Evolutionary conservation across 2,113 vertebrate genomes (phyloP).

Genomic region (Piprites chloris): DNA sequence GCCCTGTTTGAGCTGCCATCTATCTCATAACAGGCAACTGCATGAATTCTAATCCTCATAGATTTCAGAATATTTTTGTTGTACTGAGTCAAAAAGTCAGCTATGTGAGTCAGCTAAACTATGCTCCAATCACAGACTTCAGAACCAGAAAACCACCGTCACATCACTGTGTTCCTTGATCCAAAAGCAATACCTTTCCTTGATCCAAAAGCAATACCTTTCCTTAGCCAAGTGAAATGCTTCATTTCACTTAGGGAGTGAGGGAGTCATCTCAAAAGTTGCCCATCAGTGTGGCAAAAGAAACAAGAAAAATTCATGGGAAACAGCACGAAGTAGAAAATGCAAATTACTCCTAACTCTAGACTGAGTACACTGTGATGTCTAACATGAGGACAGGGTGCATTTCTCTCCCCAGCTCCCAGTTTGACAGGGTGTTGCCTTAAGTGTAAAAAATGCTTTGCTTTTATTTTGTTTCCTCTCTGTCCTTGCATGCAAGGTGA

Average conservation of each 20-base stretch:
- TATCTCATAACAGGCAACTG: not conserved
- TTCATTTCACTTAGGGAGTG: not conserved
- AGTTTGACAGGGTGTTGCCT: not conserved
- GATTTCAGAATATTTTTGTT: slow-evolving; percentile 51
- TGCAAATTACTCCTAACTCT: not conserved
- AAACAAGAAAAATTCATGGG: not conserved
- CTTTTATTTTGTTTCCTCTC: not conserved
- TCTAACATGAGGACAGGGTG: not conserved
- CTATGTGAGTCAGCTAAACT: slow-evolving; percentile 52
- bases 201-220: slow-evolving; percentile 36
- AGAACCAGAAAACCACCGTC: not conserved
- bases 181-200: slow-evolving; percentile 44
- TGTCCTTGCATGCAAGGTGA: not conserved
- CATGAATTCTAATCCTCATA: slow-evolving; percentile 26
- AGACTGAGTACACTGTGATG: not conserved
- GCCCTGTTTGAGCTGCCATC: not conserved
- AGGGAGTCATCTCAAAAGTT: not conserved
- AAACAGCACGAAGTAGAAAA: not conserved
- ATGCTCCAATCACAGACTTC: not conserved
- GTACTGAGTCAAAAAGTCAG: slow-evolving; percentile 33
- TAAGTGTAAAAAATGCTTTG: not conserved
- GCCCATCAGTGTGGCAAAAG: not conserved
- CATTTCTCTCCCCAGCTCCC: not conserved
- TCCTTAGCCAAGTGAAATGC: not conserved
- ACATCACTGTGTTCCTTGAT: not conserved